Conservation (phyloP, 2,888 invertebrate species). For the Limenitis camilla region DNA sequence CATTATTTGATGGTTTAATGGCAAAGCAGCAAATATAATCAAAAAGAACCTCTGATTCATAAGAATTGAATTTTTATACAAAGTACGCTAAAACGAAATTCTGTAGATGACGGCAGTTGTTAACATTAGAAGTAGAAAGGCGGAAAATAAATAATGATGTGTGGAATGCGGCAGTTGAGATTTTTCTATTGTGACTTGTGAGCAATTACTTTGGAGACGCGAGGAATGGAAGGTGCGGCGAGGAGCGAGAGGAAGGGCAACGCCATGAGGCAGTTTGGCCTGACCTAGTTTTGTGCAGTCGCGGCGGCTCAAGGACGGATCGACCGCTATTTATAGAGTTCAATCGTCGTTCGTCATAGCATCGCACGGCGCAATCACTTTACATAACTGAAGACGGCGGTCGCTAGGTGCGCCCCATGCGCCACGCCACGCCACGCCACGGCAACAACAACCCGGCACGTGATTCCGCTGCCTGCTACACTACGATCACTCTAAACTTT, state of each 20-base stretch:
- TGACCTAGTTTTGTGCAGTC: conserved; percentile 68
- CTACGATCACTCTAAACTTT: conserved; percentile 40
- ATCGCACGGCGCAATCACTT: conserved; percentile 56
- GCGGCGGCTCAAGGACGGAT: conserved; percentile 70
- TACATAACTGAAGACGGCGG: conserved; percentile 61
- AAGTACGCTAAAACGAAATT: conserved; percentile 2
- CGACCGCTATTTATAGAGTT: conserved; percentile 71
- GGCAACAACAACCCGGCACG: conserved; percentile 38
- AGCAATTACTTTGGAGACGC: conserved; percentile 33
- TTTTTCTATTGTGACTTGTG: conserved; percentile 28
- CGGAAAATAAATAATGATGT: conserved; percentile 35
- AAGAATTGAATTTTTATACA: not conserved
- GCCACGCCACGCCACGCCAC: conserved; percentile 42
- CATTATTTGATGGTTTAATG: no score
- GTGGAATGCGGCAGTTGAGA: conserved; percentile 30
- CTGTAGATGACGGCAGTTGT: conserved; percentile 6
- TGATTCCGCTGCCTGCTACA: conserved; percentile 35
- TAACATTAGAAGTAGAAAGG: conserved; percentile 24
- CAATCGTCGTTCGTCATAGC: conserved; percentile 63
- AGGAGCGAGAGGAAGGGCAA: conserved; percentile 39
- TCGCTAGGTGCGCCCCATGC: conserved; percentile 40
- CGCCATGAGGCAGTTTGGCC: conserved; percentile 51
- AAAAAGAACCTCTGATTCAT: conserved; percentile 20
- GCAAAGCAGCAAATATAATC: no score
- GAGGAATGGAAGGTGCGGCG: conserved; percentile 20